Base-by-base conservation (phyloP, 1,140 invertebrate genomes). In the Eupeodes corollae region DNA sequence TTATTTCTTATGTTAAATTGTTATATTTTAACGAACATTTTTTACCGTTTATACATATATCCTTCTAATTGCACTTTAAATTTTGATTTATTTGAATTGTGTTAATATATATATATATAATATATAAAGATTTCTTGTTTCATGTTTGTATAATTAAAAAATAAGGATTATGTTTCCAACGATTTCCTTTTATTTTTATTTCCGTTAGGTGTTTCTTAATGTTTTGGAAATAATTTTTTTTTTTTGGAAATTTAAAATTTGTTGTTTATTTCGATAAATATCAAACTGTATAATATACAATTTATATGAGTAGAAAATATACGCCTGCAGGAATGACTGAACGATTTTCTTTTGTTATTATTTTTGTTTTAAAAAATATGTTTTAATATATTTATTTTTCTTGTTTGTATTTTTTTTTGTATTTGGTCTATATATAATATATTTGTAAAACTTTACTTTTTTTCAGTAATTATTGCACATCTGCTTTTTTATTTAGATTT, bases 1-100 rank as follows among this genome's bases (percentile, higher is more conserved):
- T 26, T 26, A 26, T 26, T 26, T 8, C 21, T 8, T 26, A 26
- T 26, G 21, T 26, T 26, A 26, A 26, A 26, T 26, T 26, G 3
- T 26, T 5, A 26, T 26, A 26, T 8, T 31, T 45, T 52, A 59
- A 57, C 54, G 55, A 64, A 60, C 69, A 70, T 69, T 64, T 53
- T 37, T 46, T 30, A 46, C 19, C 35, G 48, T 14, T 46, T 40
- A 38, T 14, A 6, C 60, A 70, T 69, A 70, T 68, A 65, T 70
- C 67, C 61, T 67, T 70, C 70, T 72, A 72, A 72, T 72, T 72
- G 70, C 70, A 72, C 70, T 72, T 71, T 46, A 41, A 44, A 16
- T 49, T 49, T 44, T 32, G 56, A 60, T 53, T 56, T 56, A 55
- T 56, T 53, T 57, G 46, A 43, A 67, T 63, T 70, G 57, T 67